Evolutionary conservation across 2,797 vertebrate species (phyloP), one percentile per base, ranked within the genome.

Genomic region (Siniperca scherzeri): DNA sequence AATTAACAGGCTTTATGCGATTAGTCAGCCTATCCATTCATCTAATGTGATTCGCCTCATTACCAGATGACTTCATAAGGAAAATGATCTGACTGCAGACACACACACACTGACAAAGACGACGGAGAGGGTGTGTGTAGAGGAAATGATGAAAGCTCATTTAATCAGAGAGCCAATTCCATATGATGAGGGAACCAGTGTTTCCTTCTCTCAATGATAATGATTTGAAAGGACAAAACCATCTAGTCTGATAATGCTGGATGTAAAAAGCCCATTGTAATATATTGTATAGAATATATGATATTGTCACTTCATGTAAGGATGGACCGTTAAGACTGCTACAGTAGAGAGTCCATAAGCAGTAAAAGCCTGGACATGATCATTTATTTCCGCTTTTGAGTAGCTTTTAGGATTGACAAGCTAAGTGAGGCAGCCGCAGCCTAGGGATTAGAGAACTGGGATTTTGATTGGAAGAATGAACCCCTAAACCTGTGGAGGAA

Each of bases 1-100:
- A 95, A 94, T 95, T 95, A 95, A 91, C 88, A 90, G 85, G 85
- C 90, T 92, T 92, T 91, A 94, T 95, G 90, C 70, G 74, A 95
- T 95, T 94, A 95, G 91, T 84, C 87, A 83, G 84, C 89, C 91
- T 90, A 94, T 93, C 91, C 89, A 92, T 94, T 94, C 92, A 94
- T 94, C 94, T 94, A 91, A 90, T 93, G 88, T 78, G 90, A 91
- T 91, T 83, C 87, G 83, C 90, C 93, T 93, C 93, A 94, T 94
- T 94, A 93, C 85, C 77, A 53, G 78, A 84, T 92, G 87, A 89
- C 89, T 94, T 92, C 87, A 91, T 91, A 89, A 87, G 89, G 86
- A 92, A 90, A 89, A 93, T 90, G 88, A 92, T 93, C 88, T 70
- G 88, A 87, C 84, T 89, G 81, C 81, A 84, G 19, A 72, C 40